Base-by-base conservation (phyloP, 2,888 invertebrate species). In the Strigamia crassipes region DNA sequence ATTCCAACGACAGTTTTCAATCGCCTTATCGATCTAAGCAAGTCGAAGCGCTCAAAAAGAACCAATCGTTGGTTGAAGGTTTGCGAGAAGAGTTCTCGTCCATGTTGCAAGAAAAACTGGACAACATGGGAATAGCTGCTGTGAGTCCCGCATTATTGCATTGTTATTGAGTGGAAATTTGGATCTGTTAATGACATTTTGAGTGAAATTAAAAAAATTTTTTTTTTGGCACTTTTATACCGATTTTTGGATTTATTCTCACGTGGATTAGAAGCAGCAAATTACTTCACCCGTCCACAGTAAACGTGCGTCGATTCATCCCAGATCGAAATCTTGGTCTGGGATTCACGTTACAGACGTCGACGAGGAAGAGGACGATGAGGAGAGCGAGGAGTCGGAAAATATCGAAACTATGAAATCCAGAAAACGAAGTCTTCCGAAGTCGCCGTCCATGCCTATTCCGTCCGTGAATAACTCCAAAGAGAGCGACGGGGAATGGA, bases 131-230 rank as follows among this genome's bases (percentile, higher is more conserved):
- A 15, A 12, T 73, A 21, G 38, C 27, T 12, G 0, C n/a, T 77
- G 81, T 81, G 81, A 81, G 81, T 81, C 61, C 61, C 1, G 61
- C 61, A 12, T 61, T 78, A n/a, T 78, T 78, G 13, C 41, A 41
- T 78, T 78, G 78, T 78, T 78, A 38, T 41, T 78, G 78, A 38
- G 18, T 21, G 31, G 12, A 34, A n/a, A 15, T n/a, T 78, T 27
- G 31, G 41, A 31, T 27, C 27, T 38, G 21, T 78, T 38, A 31
- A 34, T 21, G 27, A 34, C 27, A n/a, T 13, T n/a, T 61, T 10
- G 13, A 18, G 23, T 61, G 18, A 18, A 61, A 61, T 61, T 61
- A 61, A 61, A 61, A 61, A 27, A 27, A n/a, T n/a, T 56, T 61
- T 61, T 13, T 9, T 46, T 61, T 61, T 8, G 10, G 12, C 61